A percentile compares a stretch with the other conserved stretches of the same genome.
Conservation (phyloP, 1,140 invertebrate genomes). For the Drosophila bipectinata region DNA sequence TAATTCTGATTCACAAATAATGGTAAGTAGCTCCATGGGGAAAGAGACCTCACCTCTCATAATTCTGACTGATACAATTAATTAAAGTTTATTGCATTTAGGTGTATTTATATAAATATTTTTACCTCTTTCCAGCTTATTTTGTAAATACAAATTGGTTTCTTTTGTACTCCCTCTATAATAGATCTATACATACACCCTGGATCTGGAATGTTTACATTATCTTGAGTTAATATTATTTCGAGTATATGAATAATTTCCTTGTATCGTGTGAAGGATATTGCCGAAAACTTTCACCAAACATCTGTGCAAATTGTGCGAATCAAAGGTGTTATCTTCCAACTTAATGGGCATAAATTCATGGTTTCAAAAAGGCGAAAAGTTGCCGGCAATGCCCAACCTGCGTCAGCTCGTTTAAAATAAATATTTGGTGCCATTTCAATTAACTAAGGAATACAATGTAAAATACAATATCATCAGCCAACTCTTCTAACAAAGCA, state of each 20-base stretch:
- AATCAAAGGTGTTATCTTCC: not conserved
- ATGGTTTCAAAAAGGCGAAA: not conserved
- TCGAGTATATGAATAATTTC: slow-evolving; percentile 44
- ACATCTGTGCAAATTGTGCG: slow-evolving; percentile 1
- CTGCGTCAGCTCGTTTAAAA: slow-evolving; percentile 37
- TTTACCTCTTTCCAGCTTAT: slow-evolving; percentile 4
- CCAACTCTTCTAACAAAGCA: slow-evolving; percentile 88
- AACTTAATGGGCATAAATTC: not conserved
- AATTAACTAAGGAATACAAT: slow-evolving; percentile 7
- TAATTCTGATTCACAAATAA: slow-evolving; percentile 24
- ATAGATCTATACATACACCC: slow-evolving; percentile 21
- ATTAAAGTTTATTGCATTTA: slow-evolving; percentile 18
- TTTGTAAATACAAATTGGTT: slow-evolving; percentile 35
- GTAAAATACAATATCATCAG: slow-evolving; percentile 5
- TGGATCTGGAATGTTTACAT: slow-evolving; percentile 41
- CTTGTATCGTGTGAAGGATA: slow-evolving; percentile 8
- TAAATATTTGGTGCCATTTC: slow-evolving; percentile 72
- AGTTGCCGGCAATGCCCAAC: not conserved
- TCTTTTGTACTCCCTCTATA: slow-evolving; percentile 6
- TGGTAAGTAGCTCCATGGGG: no score
- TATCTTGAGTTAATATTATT: not conserved
- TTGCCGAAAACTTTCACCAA: slow-evolving; percentile 1
- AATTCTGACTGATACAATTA: not conserved
- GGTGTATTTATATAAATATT: slow-evolving; percentile 34
- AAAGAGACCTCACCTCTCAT: no score